Percentiles rank a stretch among this genome's conserved stretches.
phyloP scores from a whole-genome alignment of 2,113 vertebrate genomes.

The Aptenodytes patagonicus region DNA sequence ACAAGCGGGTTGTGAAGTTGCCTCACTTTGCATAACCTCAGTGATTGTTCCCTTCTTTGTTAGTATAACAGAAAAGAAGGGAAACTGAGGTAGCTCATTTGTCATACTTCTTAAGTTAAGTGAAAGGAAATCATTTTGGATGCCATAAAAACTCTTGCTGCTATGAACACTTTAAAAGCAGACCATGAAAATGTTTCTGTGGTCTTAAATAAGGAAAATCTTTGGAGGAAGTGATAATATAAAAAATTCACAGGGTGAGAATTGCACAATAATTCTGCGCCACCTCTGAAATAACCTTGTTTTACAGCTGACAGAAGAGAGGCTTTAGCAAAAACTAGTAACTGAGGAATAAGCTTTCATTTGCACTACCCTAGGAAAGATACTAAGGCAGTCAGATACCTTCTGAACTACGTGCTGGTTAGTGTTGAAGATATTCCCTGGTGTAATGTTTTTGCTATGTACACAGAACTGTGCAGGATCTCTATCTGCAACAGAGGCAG shows the following conservation, averaged over 20 bases:
- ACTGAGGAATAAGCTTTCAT: neutral
- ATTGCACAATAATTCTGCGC: neutral
- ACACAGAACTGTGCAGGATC: neutral
- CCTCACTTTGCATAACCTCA: neutral
- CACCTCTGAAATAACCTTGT: neutral
- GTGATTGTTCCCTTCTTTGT: neutral
- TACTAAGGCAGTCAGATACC: neutral
- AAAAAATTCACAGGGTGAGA: neutral
- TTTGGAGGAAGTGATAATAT: neutral
- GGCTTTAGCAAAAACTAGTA: neutral
- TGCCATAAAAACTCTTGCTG: neutral
- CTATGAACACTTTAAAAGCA: neutral
- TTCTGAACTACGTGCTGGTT: neutral
- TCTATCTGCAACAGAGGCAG: neutral
- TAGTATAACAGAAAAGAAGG: neutral
- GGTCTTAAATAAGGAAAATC: neutral
- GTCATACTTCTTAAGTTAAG: neutral
- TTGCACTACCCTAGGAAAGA: neutral
- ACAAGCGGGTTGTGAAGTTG: neutral
- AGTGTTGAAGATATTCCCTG: neutral
- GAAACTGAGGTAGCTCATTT: neutral
- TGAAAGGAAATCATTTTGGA: neutral
- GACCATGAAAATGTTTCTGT: neutral
- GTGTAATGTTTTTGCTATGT: neutral
- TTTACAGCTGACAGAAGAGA: neutral